Evolutionary conservation across 2,113 vertebrate species (phyloP).

Genomic region (Fukomys damarensis): DNA sequence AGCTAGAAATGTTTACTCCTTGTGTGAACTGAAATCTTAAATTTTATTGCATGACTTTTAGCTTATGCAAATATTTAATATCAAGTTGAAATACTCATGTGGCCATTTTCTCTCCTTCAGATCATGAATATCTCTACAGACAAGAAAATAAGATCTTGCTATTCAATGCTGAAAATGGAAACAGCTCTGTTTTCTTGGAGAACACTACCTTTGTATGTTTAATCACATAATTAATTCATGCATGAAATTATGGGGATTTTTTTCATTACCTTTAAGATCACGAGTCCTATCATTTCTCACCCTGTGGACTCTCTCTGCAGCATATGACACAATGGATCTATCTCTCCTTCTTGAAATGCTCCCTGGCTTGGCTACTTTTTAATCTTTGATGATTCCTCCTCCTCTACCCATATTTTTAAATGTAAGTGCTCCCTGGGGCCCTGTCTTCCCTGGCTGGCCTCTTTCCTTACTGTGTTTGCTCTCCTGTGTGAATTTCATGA

Average conservation of each 20-base stretch:
- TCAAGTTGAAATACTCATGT: constrained; percentile 52
- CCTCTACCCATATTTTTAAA: constrained; percentile 51
- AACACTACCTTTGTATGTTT: constrained; percentile 88
- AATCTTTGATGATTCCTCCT: constrained; percentile 65
- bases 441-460: not conserved
- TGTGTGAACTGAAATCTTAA: not conserved
- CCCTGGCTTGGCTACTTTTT: constrained; percentile 70
- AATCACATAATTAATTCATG: constrained; percentile 51
- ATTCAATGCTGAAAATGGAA: constrained; percentile 74
- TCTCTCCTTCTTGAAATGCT: constrained; percentile 72
- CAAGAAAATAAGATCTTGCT: constrained; percentile 81
- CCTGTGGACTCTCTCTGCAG: constrained; percentile 73
- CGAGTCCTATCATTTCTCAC: constrained; percentile 60
- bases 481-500: not conserved
- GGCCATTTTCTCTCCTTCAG: constrained; percentile 80
- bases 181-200: constrained; percentile 77
- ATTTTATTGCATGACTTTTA: constrained; percentile 13
- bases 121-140: constrained; percentile 86
- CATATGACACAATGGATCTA: constrained; percentile 67
- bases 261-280: constrained; percentile 65
- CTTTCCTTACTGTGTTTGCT: not conserved
- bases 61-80: constrained; percentile 32
- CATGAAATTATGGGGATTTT: constrained; percentile 63
- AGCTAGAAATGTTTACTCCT: constrained; percentile 24
- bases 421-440: constrained; percentile 70